Conservation (phyloP, 23 tunicate genomes). For the Aplidium turbinatum region DNA sequence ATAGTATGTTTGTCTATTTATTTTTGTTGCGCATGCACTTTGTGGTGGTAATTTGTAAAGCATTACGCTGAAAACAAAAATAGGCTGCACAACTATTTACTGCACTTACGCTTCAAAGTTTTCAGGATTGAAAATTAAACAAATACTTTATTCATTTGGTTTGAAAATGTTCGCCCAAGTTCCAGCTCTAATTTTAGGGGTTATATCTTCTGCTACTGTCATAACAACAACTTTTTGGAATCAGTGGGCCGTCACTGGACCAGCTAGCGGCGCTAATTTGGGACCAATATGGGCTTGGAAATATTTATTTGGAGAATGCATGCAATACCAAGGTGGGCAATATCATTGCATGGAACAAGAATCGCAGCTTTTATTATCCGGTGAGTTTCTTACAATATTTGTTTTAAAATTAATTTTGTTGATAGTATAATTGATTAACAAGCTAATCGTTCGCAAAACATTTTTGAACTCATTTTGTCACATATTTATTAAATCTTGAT, state of each 20-base stretch:
- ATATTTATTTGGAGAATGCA: slow-evolving; percentile 59
- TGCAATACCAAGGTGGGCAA: slow-evolving; percentile 53
- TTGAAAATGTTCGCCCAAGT: slow-evolving; percentile 9
- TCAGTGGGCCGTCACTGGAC: slow-evolving; percentile 38
- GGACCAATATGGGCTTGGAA: slow-evolving; percentile 61
- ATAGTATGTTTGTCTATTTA: no score
- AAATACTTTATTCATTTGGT: neutral
- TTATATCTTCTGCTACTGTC: slow-evolving; percentile 12
- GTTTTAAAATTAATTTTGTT: neutral
- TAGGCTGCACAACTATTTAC: neutral
- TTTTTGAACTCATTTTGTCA: no score
- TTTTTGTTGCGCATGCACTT: neutral
- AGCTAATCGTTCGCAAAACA: no score
- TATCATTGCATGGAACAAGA: slow-evolving; percentile 57
- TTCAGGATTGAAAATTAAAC: neutral
- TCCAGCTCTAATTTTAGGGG: slow-evolving; percentile 16
- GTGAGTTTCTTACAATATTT: neutral
- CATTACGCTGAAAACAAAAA: neutral
- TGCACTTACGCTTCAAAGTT: neutral
- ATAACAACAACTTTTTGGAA: slow-evolving; percentile 45
- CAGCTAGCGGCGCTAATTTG: slow-evolving; percentile 13
- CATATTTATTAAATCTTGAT: no score
- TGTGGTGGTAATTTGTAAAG: neutral
- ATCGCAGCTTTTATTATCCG: slow-evolving; percentile 29
- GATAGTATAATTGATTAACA: no score